Evolutionary conservation across 2,797 vertebrate genomes (phyloP).

Genomic region (Labeo calbasu): DNA sequence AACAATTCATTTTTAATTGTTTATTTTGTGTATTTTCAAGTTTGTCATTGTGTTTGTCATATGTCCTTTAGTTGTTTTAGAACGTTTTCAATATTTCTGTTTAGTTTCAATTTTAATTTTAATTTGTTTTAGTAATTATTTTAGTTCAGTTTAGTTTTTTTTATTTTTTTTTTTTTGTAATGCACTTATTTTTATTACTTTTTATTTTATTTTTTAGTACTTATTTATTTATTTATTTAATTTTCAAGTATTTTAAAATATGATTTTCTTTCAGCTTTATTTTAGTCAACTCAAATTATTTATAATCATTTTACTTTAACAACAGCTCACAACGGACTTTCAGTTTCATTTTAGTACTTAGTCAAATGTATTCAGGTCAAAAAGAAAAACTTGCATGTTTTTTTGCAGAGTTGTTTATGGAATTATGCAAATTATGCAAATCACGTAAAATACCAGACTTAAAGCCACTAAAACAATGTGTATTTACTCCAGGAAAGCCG

Average conservation of each 20-base stretch:
- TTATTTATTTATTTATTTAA: no score
- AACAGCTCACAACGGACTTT: neutral
- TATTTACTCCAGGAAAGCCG: slow-evolving; percentile 75
- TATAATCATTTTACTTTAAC: neutral
- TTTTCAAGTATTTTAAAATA: neutral
- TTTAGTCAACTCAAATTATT: neutral
- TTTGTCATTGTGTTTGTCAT: no score
- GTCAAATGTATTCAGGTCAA: neutral
- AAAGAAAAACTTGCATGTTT: neutral
- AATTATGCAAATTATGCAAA: neutral
- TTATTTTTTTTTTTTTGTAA: no score
- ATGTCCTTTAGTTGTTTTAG: no score
- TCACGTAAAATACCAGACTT: neutral
- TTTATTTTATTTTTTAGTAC: no score
- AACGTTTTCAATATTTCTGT: no score
- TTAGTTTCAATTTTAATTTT: no score
- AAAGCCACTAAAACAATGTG: neutral
- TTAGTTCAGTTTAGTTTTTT: no score
- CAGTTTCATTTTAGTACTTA: neutral
- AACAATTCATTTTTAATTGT: no score
- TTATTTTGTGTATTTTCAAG: no score
- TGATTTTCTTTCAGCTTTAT: neutral
- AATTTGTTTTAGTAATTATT: no score
- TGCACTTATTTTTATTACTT: no score
- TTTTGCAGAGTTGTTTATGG: neutral